Evolutionary conservation across 2,888 invertebrate genomes (phyloP).

Genomic region (Fissipunctia ypsillon): DNA sequence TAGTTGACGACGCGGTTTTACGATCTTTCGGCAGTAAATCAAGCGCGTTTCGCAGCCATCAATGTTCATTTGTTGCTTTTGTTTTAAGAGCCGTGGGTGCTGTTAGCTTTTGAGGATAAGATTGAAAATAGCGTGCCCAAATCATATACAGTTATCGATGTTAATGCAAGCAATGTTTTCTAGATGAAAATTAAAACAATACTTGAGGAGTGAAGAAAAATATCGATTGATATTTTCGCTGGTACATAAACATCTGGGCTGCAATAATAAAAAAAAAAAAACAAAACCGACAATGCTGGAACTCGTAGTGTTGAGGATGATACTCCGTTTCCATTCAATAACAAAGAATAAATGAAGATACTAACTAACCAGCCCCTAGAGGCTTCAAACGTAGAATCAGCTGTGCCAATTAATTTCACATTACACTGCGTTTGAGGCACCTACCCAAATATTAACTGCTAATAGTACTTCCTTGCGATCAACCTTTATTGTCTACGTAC

Average conservation of each 20-base stretch:
- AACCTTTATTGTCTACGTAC: conserved; percentile 43
- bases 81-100: conserved; percentile 13
- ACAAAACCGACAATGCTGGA: not conserved
- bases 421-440: conserved; percentile 20
- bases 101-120: conserved; percentile 27
- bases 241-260: too few species aligned
- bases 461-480: conserved; percentile 38
- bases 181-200: not conserved
- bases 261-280: not conserved
- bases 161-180: not conserved
- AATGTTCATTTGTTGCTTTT: conserved; percentile 57
- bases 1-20: conserved; percentile 78
- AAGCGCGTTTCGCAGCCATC: conserved; percentile 53
- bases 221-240: not conserved
- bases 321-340: conserved; percentile 1
- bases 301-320: not conserved
- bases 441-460: conserved; percentile 34
- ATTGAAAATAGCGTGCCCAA: conserved; percentile 15
- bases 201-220: not conserved
- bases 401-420: conserved; percentile 35
- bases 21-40: conserved; percentile 72
- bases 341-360: not conserved
- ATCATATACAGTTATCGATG: conserved; percentile 12
- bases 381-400: not conserved
- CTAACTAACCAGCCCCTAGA: conserved; percentile 14